Conservation (phyloP, 2,888 invertebrate genomes). For the Ferrisia virgata region DNA sequence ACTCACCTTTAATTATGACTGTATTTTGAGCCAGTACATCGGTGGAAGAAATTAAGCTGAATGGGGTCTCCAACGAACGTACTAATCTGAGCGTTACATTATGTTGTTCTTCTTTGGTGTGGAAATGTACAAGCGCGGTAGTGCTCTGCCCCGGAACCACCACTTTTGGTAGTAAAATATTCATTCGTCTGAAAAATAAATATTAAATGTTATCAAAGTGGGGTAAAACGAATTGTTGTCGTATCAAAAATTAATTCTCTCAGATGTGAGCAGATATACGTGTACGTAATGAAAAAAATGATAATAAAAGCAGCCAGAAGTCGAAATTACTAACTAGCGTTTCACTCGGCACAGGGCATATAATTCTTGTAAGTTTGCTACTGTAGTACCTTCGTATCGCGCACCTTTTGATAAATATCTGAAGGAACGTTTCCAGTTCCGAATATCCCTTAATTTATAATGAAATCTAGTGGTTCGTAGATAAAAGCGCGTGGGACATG, state of each 20-base stretch:
- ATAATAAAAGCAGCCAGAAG: not conserved
- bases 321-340: not conserved
- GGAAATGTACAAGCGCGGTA: conserved; percentile 58
- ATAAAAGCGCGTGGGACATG: not conserved
- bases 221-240: not conserved
- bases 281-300: not conserved
- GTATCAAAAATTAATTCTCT: not conserved
- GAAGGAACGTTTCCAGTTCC: not conserved
- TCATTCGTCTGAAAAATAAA: conserved; percentile 60
- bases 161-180: conserved; percentile 65
- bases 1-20: conserved; percentile 36
- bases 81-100: conserved; percentile 26
- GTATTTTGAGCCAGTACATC: conserved; percentile 44
- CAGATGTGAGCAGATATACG: not conserved
- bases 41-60: not conserved
- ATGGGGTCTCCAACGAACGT: not conserved
- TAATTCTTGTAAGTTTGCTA: not conserved
- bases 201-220: not conserved
- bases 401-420: conserved; percentile 21
- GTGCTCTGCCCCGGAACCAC: conserved; percentile 66
- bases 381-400: not conserved
- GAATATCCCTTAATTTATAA: conserved; percentile 18
- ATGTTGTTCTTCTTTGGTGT: conserved; percentile 13
- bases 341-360: not conserved
- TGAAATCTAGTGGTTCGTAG: conserved; percentile 24